Conservation (phyloP, 2,797 vertebrate species). For the Phalanger gymnotis region DNA sequence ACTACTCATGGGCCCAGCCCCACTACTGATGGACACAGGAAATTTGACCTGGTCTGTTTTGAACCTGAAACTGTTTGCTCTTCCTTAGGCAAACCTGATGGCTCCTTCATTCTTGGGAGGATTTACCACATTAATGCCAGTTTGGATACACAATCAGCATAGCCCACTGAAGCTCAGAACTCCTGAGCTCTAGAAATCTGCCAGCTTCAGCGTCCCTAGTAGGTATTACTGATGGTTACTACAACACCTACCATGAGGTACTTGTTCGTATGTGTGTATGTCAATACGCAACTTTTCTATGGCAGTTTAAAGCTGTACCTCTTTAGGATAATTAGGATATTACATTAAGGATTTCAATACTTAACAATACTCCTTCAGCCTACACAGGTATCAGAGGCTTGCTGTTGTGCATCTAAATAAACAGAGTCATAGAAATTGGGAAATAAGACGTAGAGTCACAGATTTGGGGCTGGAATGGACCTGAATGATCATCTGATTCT, state of each 20-base stretch:
- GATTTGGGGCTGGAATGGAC: not conserved
- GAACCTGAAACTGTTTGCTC: not conserved
- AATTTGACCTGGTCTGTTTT: not conserved
- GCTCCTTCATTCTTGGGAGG: not conserved
- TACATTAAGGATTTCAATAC: not conserved
- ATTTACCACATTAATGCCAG: not conserved
- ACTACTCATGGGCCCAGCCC: slow-evolving; percentile 39
- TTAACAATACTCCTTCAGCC: not conserved
- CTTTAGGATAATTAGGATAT: not conserved
- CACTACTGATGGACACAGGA: not conserved
- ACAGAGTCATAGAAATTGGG: not conserved
- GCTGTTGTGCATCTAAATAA: not conserved
- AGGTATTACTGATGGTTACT: not conserved
- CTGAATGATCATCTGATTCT: not conserved
- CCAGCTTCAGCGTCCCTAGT: not conserved
- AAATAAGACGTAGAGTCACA: not conserved
- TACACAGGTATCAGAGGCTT: not conserved
- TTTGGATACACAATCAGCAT: not conserved
- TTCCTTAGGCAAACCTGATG: not conserved
- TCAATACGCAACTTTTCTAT: not conserved
- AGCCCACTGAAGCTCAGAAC: not conserved
- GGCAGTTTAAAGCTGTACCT: not conserved
- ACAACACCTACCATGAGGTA: not conserved
- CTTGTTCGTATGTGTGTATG: not conserved
- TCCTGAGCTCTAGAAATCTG: not conserved